Evolutionary conservation across 1,140 invertebrate genomes (phyloP), one percentile per base, ranked within the genome.

Genomic region (Harlomillsia oculata): DNA sequence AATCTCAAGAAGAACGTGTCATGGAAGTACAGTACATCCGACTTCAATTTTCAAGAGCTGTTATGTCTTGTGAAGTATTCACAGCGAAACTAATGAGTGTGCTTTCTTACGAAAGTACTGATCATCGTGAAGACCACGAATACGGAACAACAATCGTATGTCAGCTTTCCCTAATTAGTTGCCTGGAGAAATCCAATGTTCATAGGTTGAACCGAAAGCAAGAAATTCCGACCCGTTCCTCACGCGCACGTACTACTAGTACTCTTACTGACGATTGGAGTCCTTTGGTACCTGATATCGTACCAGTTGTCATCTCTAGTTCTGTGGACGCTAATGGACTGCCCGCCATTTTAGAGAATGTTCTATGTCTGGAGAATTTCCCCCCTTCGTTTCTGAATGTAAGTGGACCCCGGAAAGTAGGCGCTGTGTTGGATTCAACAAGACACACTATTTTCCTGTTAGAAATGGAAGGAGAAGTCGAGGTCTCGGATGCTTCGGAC

Each of bases 381-480:
- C 28, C 28, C 18, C 50, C 54, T 13, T 45, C 21, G 0, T 26
- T 18, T 4, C 28, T 57, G 16, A 83, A 89, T 5, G 89, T 95
- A 0, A 93, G 89, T 56, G 89, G 90, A 0, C 78, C 81, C 11
- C 75, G 91, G 34, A 90, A 92, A 76, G 87, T 95, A 21, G 83
- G 88, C 9, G 86, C 90, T 40, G 80, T 95, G 52, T 72, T 94
- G 11, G 85, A 85, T 16, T 82, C 86, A 66, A 87, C 80, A 63
- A 74, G 76, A 56, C 78, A 85, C 50, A 87, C 89, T 70, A 83
- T 95, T 37, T 76, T 86, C 56, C 75, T 94, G 30, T 87, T 89
- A 67, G 89, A 95, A 70, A 93, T 92, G 80, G 91, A 95, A 75
- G n/a, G n/a, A n/a, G n/a, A n/a, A n/a, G n/a, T n/a, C n/a, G n/a